These are phyloP conservation scores for Chalcosyrphus nemorum DNA, from an alignment of 2,888 invertebrate genomes.

Conservation along the genomic window DNA sequence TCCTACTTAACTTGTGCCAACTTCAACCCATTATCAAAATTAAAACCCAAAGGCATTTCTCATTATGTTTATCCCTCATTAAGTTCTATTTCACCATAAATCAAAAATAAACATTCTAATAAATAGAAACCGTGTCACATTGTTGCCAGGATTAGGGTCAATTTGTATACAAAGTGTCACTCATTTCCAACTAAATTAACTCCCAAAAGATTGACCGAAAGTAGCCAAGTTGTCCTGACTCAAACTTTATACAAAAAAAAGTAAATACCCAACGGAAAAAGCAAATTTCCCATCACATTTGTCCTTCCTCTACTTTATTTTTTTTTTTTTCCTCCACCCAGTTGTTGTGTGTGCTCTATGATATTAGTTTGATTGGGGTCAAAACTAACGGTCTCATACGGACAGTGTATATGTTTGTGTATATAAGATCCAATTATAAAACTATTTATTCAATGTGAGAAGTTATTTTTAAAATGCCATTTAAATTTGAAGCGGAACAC, in stretches of 20 bases:
- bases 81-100: conserved; percentile 56
- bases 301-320: background rate
- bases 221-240: conserved; percentile 45
- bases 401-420: conserved; percentile 13
- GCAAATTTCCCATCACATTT: conserved; percentile 10
- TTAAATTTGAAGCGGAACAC: conserved; percentile 60
- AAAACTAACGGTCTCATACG: conserved; percentile 20
- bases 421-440: conserved; percentile 51
- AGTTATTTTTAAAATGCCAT: conserved; percentile 38
- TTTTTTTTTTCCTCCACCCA: background rate
- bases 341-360: background rate
- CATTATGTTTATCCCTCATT: conserved; percentile 53
- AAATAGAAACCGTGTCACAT: conserved; percentile 60
- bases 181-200: conserved; percentile 69
- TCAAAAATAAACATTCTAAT: conserved; percentile 71
- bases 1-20: background rate
- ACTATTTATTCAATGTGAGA: conserved; percentile 44
- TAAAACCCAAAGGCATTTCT: conserved; percentile 31
- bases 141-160: conserved; percentile 66
- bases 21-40: conserved; percentile 35
- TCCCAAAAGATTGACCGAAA: conserved; percentile 62
- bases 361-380: conserved; percentile 58
- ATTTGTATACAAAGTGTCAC: conserved; percentile 71
- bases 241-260: conserved; percentile 31
- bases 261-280: conserved; percentile 16